These are phyloP conservation scores for Tenthredo mesomela DNA, from an alignment of 2,888 invertebrate genomes.

Conservation along the genomic window DNA sequence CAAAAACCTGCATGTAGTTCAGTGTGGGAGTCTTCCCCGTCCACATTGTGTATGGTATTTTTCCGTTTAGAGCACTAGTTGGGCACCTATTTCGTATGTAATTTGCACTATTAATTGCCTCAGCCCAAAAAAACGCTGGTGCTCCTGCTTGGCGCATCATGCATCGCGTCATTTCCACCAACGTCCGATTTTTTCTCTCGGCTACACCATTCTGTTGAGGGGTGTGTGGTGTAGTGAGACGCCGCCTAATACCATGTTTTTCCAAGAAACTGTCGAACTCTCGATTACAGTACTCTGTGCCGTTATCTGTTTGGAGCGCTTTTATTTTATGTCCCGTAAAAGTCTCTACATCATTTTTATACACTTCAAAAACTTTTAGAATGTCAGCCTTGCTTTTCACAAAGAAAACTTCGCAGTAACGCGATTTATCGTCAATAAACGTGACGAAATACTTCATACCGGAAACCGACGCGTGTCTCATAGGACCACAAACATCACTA, in stretches of 20 bases:
- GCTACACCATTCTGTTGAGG: slow-evolving; percentile 67
- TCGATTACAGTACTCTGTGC: slow-evolving; percentile 56
- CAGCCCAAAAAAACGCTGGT: slow-evolving; percentile 57
- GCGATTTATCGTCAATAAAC: slow-evolving; percentile 58
- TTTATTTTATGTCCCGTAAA: slow-evolving; percentile 56
- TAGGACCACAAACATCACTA: slow-evolving; percentile 58
- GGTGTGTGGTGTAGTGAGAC: slow-evolving; percentile 61
- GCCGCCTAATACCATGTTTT: slow-evolving; percentile 61
- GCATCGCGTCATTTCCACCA: slow-evolving; percentile 62
- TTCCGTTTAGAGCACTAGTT: slow-evolving; percentile 51
- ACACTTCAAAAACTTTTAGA: slow-evolving; percentile 54
- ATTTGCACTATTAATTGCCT: slow-evolving; percentile 63
- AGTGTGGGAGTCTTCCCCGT: slow-evolving; percentile 47
- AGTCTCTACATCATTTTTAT: slow-evolving; percentile 52
- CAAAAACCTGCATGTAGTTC: slow-evolving; percentile 41
- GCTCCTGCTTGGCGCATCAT: slow-evolving; percentile 61
- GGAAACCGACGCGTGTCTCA: slow-evolving; percentile 41
- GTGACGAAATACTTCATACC: slow-evolving; percentile 57
- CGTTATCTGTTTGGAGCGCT: slow-evolving; percentile 58
- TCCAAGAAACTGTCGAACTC: slow-evolving; percentile 58
- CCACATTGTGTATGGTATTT: slow-evolving; percentile 58
- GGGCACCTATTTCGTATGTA: no score
- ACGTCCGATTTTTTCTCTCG: no score
- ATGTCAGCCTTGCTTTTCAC: slow-evolving; percentile 55
- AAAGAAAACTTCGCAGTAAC: slow-evolving; percentile 57